Percentiles rank a stretch among this genome's conserved stretches.
Conservation (phyloP, 2,888 invertebrate genomes). For the Toxonevra muliebris region DNA sequence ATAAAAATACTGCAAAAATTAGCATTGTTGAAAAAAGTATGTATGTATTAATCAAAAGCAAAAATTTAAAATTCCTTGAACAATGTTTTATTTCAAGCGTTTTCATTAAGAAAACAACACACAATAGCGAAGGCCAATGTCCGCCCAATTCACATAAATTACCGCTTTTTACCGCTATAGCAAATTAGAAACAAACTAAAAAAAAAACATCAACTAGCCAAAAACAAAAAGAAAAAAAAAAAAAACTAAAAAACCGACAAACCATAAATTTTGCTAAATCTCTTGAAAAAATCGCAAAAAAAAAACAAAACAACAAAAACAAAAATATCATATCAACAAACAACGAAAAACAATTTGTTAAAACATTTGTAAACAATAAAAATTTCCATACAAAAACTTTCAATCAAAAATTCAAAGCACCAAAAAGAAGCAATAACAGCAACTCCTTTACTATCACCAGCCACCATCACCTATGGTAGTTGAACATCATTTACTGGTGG, state of each 20-base stretch:
- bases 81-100: background rate
- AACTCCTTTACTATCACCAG: background rate
- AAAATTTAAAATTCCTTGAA: conserved; percentile 1
- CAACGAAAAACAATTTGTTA: background rate
- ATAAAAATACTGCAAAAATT: no score
- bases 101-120: no score
- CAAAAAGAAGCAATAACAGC: background rate
- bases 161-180: no score
- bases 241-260: conserved; percentile 28
- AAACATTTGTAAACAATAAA: conserved; percentile 3
- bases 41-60: no score
- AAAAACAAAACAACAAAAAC: background rate
- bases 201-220: background rate
- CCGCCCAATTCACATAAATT: conserved; percentile 10
- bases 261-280: conserved; percentile 38
- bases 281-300: background rate
- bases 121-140: conserved; percentile 34
- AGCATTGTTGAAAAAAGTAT: no score
- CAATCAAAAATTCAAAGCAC: background rate
- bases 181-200: no score
- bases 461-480: background rate
- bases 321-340: background rate
- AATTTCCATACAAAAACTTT: conserved; percentile 1
- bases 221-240: background rate
- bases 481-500: no score